These are phyloP conservation scores for Psilopsiagon aurifrons DNA, from an alignment of 2,113 vertebrate genomes.

Conservation along the genomic window DNA sequence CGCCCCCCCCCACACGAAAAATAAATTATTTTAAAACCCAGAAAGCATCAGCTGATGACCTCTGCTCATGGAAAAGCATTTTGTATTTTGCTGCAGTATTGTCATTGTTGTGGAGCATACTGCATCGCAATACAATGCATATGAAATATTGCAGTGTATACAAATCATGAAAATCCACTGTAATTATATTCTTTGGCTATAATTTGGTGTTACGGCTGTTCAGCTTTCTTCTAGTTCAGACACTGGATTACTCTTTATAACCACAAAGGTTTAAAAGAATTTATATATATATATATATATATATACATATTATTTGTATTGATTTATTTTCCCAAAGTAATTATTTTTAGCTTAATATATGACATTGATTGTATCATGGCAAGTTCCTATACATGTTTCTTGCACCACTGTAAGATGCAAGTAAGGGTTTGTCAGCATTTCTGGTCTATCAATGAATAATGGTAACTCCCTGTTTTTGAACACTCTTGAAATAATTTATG, in stretches of 20 bases:
- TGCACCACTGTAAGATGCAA: background rate
- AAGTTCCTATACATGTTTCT: background rate
- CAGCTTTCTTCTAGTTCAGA: background rate
- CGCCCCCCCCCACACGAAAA: too few relatives aligned
- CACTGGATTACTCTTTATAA: background rate
- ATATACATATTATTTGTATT: background rate
- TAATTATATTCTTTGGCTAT: background rate
- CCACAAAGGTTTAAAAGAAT: background rate
- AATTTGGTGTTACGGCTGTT: background rate
- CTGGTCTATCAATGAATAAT: background rate
- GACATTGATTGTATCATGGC: background rate
- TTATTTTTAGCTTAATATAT: background rate
- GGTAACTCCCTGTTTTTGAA: background rate
- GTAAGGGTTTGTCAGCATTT: background rate
- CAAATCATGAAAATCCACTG: background rate
- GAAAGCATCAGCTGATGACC: background rate
- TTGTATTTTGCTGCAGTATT: background rate
- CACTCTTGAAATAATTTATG: background rate
- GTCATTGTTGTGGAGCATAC: background rate
- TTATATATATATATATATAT: background rate
- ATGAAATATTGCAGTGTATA: background rate
- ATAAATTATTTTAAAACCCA: background rate
- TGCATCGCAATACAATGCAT: background rate
- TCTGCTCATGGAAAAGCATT: background rate
- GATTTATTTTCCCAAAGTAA: background rate